Percentiles rank a stretch among this genome's conserved stretches.
These are phyloP conservation scores for Nomada goodeniana DNA, from an alignment of 2,888 invertebrate genomes.

Conservation along the genomic window DNA sequence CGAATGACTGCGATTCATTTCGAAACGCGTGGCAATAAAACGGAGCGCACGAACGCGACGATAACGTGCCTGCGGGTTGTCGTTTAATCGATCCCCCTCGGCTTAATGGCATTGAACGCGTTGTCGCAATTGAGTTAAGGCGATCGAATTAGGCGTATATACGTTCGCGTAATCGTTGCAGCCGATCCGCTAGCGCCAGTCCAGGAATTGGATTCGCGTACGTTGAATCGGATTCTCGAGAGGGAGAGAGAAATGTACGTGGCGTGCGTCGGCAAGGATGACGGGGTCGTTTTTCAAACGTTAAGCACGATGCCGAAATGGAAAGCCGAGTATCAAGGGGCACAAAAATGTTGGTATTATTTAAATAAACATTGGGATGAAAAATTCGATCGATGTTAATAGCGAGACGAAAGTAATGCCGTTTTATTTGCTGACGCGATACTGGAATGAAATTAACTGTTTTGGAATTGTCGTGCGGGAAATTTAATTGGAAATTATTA, in stretches of 20 bases:
- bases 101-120: slow-evolving; percentile 34
- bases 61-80: slow-evolving; percentile 24
- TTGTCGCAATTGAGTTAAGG: slow-evolving; percentile 55
- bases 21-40: neutral
- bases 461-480: too few species aligned
- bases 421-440: too few species aligned
- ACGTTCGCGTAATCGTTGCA: slow-evolving; percentile 49
- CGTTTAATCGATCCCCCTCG: slow-evolving; percentile 38
- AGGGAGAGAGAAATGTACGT: slow-evolving; percentile 35
- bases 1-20: neutral
- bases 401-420: too few species aligned
- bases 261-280: slow-evolving; percentile 3
- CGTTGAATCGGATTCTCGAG: slow-evolving; percentile 78
- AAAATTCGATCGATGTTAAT: too few species aligned
- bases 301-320: slow-evolving; percentile 29
- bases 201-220: slow-evolving; percentile 68
- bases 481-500: too few species aligned
- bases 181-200: slow-evolving; percentile 59
- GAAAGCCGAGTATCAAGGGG: neutral
- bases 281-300: slow-evolving; percentile 17
- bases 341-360: slow-evolving; percentile 9
- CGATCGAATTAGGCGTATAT: slow-evolving; percentile 53
- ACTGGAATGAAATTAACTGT: too few species aligned
- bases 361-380: neutral
- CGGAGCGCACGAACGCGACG: neutral